Evolutionary conservation across 1,140 invertebrate genomes (phyloP).

Genomic region (Danaus plexippus): DNA sequence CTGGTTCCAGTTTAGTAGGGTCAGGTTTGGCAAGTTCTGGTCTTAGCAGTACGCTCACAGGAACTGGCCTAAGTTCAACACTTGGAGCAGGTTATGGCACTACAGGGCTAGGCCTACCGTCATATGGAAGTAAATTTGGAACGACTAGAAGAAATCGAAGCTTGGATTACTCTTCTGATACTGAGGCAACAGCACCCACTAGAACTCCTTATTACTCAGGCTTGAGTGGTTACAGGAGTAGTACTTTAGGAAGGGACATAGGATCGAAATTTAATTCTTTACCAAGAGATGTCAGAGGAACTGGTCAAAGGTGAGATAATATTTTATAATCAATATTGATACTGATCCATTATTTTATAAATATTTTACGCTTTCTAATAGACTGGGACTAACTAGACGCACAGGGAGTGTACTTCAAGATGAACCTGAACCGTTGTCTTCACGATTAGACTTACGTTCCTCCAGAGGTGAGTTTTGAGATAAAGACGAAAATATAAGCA

Average conservation of each 20-base stretch:
- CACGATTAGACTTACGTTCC: conserved; percentile 61
- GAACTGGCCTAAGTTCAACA: conserved; percentile 50
- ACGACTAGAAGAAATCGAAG: conserved; percentile 79
- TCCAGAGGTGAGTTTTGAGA: conserved; percentile 48
- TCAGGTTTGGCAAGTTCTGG: conserved; percentile 54
- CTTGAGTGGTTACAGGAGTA: conserved; percentile 62
- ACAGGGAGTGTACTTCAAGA: conserved; percentile 64
- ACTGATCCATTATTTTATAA: conserved; percentile 1
- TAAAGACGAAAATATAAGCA: neutral
- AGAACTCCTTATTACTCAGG: conserved; percentile 82
- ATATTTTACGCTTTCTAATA: conserved; percentile 19
- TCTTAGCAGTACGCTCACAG: conserved; percentile 46
- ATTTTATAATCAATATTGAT: conserved; percentile 8
- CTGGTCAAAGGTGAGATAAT: conserved; percentile 59
- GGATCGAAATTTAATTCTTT: conserved; percentile 81
- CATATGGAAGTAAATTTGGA: conserved; percentile 60
- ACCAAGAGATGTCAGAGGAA: conserved; percentile 79
- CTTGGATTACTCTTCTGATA: conserved; percentile 93
- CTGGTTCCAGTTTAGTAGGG: conserved; percentile 57
- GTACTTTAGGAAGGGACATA: conserved; percentile 71
- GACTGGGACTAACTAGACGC: conserved; percentile 53
- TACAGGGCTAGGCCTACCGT: conserved; percentile 57
- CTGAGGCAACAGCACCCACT: conserved; percentile 88
- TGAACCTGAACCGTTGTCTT: conserved; percentile 62
- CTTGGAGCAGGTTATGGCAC: conserved; percentile 72